Conservation (phyloP, 2,797 vertebrate genomes). For the Oreonectes daqikongensis region DNA sequence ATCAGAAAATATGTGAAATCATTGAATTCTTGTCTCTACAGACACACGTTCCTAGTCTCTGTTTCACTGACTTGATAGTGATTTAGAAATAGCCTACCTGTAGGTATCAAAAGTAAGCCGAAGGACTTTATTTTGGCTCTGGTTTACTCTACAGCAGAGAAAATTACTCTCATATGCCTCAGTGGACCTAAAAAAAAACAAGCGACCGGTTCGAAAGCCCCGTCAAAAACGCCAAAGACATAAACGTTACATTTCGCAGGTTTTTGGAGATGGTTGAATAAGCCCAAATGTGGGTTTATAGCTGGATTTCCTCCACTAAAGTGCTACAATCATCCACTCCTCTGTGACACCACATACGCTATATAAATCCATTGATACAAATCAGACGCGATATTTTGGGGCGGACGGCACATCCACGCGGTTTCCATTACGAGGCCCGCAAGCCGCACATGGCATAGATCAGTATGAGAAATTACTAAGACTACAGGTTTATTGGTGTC, state of each 20-base stretch:
- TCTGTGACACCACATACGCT: constrained; percentile 48
- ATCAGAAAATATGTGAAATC: constrained; percentile 29
- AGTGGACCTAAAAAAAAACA: neutral
- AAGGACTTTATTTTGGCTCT: constrained; percentile 19
- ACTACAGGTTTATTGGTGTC: constrained; percentile 46
- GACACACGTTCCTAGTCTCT: constrained; percentile 16
- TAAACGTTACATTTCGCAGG: constrained; percentile 36
- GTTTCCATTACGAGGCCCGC: constrained; percentile 43
- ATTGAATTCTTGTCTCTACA: constrained; percentile 15
- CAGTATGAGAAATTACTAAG: constrained; percentile 29
- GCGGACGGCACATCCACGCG: constrained; percentile 49
- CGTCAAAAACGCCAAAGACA: neutral
- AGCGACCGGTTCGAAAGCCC: constrained; percentile 5
- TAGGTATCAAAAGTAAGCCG: constrained; percentile 23
- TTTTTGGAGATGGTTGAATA: constrained; percentile 29
- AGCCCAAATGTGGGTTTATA: constrained; percentile 15
- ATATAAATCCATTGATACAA: constrained; percentile 57
- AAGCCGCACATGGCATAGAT: constrained; percentile 52
- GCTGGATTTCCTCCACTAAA: constrained; percentile 31
- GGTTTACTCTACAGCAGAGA: constrained; percentile 27
- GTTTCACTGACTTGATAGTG: constrained; percentile 28
- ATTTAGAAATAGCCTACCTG: constrained; percentile 11
- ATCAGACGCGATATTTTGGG: constrained; percentile 62
- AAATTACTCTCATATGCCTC: constrained; percentile 36
- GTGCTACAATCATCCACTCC: constrained; percentile 55